Evolutionary conservation across 35 echinoderm and acorn worm genomes (phyloP), one percentile per base, ranked within the genome.

Genomic region (Anneissia japonica): DNA sequence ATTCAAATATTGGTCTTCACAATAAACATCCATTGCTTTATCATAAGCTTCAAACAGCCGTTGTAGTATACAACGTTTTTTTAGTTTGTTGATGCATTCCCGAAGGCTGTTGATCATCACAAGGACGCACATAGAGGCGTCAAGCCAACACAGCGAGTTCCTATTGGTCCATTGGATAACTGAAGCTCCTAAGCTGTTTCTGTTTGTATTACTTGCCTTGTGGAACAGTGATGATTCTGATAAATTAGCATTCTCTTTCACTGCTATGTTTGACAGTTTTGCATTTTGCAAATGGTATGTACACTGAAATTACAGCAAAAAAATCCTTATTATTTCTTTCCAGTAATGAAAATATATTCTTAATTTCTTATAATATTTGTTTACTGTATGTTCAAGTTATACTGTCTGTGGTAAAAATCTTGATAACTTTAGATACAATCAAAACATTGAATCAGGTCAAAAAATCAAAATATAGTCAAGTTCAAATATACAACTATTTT

Each of bases 131-230:
- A 99, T 79, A 82, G 82, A 89, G 0, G 77, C 81, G 55, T 99
- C 96, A 11, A 99, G 74, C 96, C 96, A 99, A 79, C 96, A 99
- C 36, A 99, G 83, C 38, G 82, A 81, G 29, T 83, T 76, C 46
- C 91, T 78, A 46, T 99, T 99, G 26, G 31, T 29, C 92, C 92
- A 94, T 35, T 91, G 87, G 0, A 88, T 16, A 9, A 64, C 26
- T 64, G 7, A 2, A 2, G 11, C 1, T 26, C 21, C 51, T 12
- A 64, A 23, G 26, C 21, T 64, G 51, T 9, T 9, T 64, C 21
- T 9, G 21, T 23, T 2, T 19, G 11, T 19, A 64, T 64, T 43
- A 6, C 4, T 23, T 16, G 21, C 1, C 26, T 64, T 64, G 19
- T 19, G 11, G 2, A 2, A 2, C 21, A 26, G 6, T 64, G 7